Conservation (phyloP, 2,797 vertebrate species). For the Sitta carolinensis region DNA sequence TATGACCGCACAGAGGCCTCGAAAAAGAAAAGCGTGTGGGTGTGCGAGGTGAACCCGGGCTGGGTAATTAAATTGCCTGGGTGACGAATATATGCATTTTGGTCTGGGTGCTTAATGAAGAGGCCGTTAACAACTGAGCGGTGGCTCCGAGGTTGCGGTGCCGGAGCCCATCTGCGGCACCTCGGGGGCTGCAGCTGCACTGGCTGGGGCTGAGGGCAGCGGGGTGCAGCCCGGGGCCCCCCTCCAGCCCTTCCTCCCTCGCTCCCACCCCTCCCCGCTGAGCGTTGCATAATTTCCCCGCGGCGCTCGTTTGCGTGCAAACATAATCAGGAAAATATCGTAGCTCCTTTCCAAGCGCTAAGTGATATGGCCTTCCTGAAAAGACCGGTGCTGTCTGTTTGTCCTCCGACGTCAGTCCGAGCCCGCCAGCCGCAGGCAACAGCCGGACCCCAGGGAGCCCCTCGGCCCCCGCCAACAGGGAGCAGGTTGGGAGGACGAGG, state of each 20-base stretch:
- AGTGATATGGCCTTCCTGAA: conserved; percentile 45
- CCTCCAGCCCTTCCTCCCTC: not conserved
- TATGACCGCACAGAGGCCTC: conserved; percentile 7
- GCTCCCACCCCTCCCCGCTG: not conserved
- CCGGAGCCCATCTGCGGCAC: not conserved
- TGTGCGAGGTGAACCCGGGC: not conserved
- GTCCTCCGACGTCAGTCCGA: not conserved
- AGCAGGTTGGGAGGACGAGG: not conserved
- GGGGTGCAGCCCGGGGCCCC: not conserved
- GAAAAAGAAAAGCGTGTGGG: conserved; percentile 16
- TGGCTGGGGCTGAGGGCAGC: not conserved
- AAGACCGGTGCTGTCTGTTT: not conserved
- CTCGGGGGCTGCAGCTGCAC: not conserved
- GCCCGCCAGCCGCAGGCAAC: not conserved
- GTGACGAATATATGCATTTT: not conserved
- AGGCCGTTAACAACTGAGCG: not conserved
- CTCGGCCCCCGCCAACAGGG: accelerated
- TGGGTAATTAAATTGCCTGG: conserved; percentile 20
- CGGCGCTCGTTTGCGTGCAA: conserved; percentile 48
- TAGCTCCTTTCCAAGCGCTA: conserved; percentile 14
- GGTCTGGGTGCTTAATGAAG: not conserved
- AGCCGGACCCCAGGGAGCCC: not conserved
- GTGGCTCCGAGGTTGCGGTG: not conserved
- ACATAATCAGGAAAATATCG: conserved; percentile 44
- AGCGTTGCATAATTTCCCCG: conserved; percentile 43